phyloP scores from a whole-genome alignment of 2,113 vertebrate species.

The Neotoma lepida region DNA sequence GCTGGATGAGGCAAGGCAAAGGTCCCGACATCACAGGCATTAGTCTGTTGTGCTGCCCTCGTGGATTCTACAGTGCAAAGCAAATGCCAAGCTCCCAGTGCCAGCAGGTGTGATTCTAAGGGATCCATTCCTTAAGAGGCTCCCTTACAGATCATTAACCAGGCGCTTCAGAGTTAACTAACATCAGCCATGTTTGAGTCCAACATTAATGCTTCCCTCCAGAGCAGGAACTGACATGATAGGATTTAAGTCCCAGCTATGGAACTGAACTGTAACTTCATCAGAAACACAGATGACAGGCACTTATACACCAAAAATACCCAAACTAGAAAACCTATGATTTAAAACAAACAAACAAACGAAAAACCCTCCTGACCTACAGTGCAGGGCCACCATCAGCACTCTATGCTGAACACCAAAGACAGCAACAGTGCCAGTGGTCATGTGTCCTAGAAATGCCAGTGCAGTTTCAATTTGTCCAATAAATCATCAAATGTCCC shows the following conservation, averaged over 20 bases:
- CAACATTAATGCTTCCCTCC: neutral
- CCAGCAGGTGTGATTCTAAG: neutral
- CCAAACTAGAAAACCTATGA: neutral
- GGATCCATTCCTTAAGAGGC: neutral
- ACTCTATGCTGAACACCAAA: neutral
- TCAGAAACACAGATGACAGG: neutral
- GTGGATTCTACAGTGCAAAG: rapidly evolving
- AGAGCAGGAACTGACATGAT: neutral
- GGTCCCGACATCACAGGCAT: rapidly evolving
- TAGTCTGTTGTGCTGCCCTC: rapidly evolving
- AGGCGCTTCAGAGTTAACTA: neutral
- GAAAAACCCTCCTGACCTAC: neutral
- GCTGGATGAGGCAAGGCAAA: neutral
- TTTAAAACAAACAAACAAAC: neutral
- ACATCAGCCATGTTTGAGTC: neutral
- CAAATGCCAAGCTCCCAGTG: rapidly evolving
- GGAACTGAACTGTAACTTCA: neutral
- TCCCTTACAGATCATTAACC: neutral
- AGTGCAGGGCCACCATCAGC: neutral
- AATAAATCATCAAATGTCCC: neutral
- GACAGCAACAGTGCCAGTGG: neutral
- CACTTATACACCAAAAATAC: neutral
- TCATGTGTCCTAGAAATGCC: neutral
- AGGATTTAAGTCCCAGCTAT: neutral
- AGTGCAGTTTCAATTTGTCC: neutral